Conservation (phyloP, 2,888 invertebrate species). For the Cetonia aurata region DNA sequence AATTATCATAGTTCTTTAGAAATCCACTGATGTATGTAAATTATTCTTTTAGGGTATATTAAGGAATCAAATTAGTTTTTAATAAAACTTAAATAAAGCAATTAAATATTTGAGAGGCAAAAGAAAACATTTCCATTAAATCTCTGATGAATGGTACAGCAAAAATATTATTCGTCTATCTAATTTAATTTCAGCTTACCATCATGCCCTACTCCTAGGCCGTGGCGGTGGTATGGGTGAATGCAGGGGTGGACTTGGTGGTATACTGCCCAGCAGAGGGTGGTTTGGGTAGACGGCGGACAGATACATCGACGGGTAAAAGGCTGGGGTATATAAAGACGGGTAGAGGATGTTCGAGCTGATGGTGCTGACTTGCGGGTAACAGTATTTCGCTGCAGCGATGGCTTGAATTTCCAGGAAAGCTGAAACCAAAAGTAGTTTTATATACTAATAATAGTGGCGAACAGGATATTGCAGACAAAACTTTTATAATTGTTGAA, state of each 20-base stretch:
- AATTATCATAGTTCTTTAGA: no score
- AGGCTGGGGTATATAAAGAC: constrained; percentile 58
- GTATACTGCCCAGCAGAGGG: constrained; percentile 54
- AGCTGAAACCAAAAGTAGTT: constrained; percentile 41
- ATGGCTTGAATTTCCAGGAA: constrained; percentile 44
- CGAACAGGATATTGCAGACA: no score
- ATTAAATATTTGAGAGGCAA: no score
- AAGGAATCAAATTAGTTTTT: no score
- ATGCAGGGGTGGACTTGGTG: constrained; percentile 54
- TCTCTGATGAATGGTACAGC: no score
- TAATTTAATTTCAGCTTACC: constrained; percentile 50
- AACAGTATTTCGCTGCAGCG: constrained; percentile 39
- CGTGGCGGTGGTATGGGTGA: constrained; percentile 52
- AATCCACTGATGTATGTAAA: no score
- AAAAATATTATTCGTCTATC: not conserved
- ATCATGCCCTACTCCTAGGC: constrained; percentile 59
- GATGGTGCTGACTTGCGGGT: constrained; percentile 49
- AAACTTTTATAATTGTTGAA: no score
- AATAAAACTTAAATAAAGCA: no score
- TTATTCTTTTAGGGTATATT: no score
- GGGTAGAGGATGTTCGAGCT: constrained; percentile 50
- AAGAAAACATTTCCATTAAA: no score
- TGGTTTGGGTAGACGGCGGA: constrained; percentile 57
- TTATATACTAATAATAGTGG: no score
- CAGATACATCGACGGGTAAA: constrained; percentile 61